These are phyloP conservation scores for Spisula solida DNA, from an alignment of 2,888 invertebrate species.

Conservation along the genomic window DNA sequence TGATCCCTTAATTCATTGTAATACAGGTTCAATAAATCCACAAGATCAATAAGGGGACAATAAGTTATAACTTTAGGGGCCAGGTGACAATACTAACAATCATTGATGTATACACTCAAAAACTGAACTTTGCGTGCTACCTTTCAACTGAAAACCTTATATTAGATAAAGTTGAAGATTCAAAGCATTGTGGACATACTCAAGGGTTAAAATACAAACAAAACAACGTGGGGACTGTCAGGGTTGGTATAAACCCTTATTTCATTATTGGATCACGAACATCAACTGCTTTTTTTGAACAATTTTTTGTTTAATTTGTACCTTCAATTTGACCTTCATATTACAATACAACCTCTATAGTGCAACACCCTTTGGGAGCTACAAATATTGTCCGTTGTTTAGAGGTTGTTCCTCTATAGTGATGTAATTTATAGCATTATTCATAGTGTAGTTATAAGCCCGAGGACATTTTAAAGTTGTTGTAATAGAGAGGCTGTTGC, in stretches of 20 bases:
- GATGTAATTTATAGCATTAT: too few species aligned
- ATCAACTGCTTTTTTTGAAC: too few species aligned
- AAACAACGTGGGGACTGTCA: background rate
- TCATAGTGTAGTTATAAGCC: too few species aligned
- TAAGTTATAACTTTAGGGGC: slow-evolving; percentile 10
- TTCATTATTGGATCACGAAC: background rate
- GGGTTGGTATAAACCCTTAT: background rate
- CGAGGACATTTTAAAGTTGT: too few species aligned
- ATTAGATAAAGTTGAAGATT: background rate
- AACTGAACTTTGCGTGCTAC: background rate
- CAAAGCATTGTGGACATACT: background rate
- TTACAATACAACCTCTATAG: too few species aligned
- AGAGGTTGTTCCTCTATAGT: too few species aligned
- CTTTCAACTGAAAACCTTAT: background rate
- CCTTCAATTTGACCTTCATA: too few species aligned
- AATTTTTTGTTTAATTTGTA: too few species aligned
- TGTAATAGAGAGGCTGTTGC: too few species aligned
- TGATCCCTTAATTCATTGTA: slow-evolving; percentile 27
- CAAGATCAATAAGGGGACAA: slow-evolving; percentile 16
- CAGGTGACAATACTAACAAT: slow-evolving; percentile 14
- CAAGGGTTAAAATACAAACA: background rate
- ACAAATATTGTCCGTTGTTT: too few species aligned
- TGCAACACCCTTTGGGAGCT: too few species aligned
- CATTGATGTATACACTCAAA: background rate
- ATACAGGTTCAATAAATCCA: slow-evolving; percentile 20